These are phyloP conservation scores for Stenodera caucasica DNA, from an alignment of 2,888 invertebrate genomes.

Conservation along the genomic window DNA sequence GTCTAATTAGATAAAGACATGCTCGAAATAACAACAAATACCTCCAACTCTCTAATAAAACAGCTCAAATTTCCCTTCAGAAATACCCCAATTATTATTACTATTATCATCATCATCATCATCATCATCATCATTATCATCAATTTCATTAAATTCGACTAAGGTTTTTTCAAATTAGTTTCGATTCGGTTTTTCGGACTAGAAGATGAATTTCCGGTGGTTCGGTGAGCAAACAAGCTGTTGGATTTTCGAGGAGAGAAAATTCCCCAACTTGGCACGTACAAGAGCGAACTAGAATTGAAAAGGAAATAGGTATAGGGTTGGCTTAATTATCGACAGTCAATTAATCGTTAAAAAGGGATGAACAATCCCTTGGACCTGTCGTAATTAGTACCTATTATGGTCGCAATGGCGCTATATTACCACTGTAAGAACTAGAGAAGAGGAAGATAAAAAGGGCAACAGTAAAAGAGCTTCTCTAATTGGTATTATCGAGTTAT, in stretches of 20 bases:
- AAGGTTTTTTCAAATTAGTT: too few species aligned
- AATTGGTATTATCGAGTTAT: conserved; percentile 21
- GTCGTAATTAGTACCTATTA: conserved; percentile 50
- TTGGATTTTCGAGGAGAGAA: conserved; percentile 35
- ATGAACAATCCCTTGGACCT: conserved; percentile 44
- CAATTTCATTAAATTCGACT: too few species aligned
- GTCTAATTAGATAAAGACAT: conserved; percentile 58
- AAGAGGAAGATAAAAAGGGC: conserved; percentile 3
- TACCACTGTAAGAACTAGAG: neutral
- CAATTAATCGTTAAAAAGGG: conserved; percentile 54
- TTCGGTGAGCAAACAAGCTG: conserved; percentile 28
- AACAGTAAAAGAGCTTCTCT: conserved; percentile 21
- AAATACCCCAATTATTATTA: too few species aligned
- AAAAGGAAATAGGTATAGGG: conserved; percentile 9
- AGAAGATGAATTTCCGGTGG: neutral
- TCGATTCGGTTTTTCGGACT: too few species aligned
- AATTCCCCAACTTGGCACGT: neutral
- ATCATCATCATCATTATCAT: too few species aligned
- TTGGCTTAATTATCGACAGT: conserved; percentile 53
- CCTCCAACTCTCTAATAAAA: conserved; percentile 55
- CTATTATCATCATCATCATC: too few species aligned
- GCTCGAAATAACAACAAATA: conserved; percentile 59
- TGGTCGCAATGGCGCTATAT: conserved; percentile 38
- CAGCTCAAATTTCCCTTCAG: conserved; percentile 32
- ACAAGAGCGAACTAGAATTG: neutral